Evolutionary conservation across 2,797 vertebrate species (phyloP).

Genomic region (Psittacula derbiana): DNA sequence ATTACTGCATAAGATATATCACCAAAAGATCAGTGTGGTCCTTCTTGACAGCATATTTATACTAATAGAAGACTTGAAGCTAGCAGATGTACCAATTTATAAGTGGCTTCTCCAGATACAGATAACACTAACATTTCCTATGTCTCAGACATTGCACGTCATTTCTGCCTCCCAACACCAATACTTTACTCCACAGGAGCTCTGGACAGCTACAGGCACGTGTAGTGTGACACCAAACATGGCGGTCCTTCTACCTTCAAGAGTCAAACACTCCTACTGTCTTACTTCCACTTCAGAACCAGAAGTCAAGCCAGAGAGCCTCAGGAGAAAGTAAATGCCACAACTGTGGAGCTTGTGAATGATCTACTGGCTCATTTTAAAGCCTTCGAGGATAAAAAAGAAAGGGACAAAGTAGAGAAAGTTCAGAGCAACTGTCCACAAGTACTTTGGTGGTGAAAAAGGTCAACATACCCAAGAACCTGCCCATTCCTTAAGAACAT

Average conservation of each 20-base stretch:
- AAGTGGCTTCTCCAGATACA: background rate
- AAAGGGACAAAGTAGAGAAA: background rate
- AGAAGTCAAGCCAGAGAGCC: background rate
- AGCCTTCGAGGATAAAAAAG: accelerated
- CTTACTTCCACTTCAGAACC: background rate
- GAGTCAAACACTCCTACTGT: background rate
- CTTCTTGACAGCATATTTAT: background rate
- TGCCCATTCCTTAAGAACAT: background rate
- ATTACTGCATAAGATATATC: background rate
- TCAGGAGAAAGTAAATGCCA: background rate
- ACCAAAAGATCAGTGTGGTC: background rate
- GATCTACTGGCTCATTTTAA: background rate
- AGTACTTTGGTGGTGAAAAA: background rate
- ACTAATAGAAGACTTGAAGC: background rate
- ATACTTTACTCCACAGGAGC: background rate
- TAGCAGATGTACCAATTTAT: background rate
- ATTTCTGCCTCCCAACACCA: background rate
- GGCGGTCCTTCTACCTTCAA: background rate
- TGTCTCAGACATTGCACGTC: accelerated
- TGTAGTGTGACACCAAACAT: background rate
- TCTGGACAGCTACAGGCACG: accelerated
- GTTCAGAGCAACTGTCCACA: background rate
- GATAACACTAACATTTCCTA: accelerated
- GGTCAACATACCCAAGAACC: background rate
- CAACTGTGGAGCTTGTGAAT: background rate